Percentiles rank a stretch among this genome's conserved stretches.
These are phyloP conservation scores for Lophius piscatorius DNA, from an alignment of 2,113 vertebrate species.

Conservation along the genomic window DNA sequence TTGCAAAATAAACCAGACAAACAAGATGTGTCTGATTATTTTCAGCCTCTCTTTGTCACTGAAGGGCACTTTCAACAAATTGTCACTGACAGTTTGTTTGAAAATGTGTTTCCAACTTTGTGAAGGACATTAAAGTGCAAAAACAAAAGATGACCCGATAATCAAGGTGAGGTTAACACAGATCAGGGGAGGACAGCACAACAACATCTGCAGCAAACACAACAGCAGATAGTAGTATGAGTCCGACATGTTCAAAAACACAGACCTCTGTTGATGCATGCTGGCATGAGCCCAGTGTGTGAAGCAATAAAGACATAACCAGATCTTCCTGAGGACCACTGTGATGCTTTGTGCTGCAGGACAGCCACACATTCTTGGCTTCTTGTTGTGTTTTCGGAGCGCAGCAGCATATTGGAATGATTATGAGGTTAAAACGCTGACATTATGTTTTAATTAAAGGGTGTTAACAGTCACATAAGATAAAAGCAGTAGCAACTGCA, in stretches of 20 bases:
- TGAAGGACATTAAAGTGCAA: neutral
- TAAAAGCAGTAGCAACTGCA: too few relatives aligned
- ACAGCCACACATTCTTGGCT: neutral
- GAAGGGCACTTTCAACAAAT: too few relatives aligned
- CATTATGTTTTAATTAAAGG: too few relatives aligned
- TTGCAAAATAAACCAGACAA: conserved; percentile 1
- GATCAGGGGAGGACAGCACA: neutral
- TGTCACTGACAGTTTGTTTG: neutral
- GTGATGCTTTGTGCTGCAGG: neutral
- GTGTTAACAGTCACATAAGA: too few relatives aligned
- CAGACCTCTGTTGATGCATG: neutral
- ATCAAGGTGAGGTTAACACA: conserved; percentile 6
- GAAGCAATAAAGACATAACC: neutral
- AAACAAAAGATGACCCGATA: neutral
- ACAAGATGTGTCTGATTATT: neutral
- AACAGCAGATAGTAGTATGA: neutral
- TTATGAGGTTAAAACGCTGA: neutral
- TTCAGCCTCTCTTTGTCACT: neutral
- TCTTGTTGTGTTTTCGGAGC: neutral
- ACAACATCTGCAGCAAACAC: neutral
- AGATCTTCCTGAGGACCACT: neutral
- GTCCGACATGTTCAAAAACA: neutral
- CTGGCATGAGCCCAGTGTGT: neutral
- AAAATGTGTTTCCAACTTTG: neutral
- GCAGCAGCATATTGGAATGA: neutral